Conservation (phyloP, 1,140 invertebrate species). For the Drosophila insularis region DNA sequence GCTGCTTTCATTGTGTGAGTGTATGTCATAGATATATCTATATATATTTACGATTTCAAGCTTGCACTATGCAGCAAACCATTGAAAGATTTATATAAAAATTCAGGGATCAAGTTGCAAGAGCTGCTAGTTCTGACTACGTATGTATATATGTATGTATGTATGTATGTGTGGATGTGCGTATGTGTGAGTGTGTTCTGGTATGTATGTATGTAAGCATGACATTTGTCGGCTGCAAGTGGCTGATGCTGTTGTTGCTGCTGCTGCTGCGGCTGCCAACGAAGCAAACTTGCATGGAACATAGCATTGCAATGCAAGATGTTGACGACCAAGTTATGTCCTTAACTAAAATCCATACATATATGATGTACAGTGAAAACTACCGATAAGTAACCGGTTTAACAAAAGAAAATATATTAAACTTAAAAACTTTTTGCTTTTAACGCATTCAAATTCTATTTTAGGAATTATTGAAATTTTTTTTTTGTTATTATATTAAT, state of each 20-base stretch:
- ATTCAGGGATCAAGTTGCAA: conserved; percentile 64
- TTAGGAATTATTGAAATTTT: too few species aligned
- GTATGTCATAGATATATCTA: conserved; percentile 29
- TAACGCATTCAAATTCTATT: too few species aligned
- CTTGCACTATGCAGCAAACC: conserved; percentile 29
- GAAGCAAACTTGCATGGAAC: conserved; percentile 44
- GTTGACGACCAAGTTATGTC: conserved; percentile 71
- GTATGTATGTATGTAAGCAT: conserved; percentile 62
- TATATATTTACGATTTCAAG: conserved; percentile 39
- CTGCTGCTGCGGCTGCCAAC: conserved; percentile 26
- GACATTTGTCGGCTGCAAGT: conserved; percentile 72
- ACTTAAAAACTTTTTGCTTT: too few species aligned
- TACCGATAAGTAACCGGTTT: too few species aligned
- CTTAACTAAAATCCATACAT: conserved; percentile 45
- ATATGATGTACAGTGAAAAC: conserved; percentile 28
- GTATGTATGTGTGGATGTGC: conserved; percentile 18
- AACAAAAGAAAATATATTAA: too few species aligned
- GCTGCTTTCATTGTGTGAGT: conserved; percentile 21
- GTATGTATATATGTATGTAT: background rate
- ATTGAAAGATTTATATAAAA: conserved; percentile 71
- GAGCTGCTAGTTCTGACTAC: conserved; percentile 35
- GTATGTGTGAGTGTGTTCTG: conserved; percentile 18
- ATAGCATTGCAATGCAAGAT: conserved; percentile 46
- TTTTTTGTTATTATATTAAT: too few species aligned
- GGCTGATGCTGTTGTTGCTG: conserved; percentile 26